A percentile compares a stretch with the other conserved stretches of the same genome.
Conservation (phyloP, 2,113 vertebrate genomes). For the Gopherus flavomarginatus region DNA sequence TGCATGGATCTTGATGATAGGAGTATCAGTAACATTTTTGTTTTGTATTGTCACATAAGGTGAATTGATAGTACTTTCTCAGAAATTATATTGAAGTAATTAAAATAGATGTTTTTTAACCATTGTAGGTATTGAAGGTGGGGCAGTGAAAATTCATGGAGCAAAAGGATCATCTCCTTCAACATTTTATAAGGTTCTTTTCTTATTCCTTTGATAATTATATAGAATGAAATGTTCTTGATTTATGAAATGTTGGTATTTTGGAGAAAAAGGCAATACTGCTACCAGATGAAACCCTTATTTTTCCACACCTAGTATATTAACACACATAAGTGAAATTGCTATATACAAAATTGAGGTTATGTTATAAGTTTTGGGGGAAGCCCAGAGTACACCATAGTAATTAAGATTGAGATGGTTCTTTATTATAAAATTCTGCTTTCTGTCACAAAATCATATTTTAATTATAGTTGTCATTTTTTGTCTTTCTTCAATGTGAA, state of each 20-base stretch:
- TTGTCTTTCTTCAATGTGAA: neutral
- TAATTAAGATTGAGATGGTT: neutral
- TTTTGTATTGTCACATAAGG: neutral
- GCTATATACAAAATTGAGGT: neutral
- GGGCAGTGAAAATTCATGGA: constrained; percentile 81
- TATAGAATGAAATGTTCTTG: neutral
- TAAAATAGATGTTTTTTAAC: constrained; percentile 9
- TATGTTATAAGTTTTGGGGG: neutral
- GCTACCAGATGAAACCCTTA: neutral
- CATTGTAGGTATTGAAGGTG: constrained; percentile 79
- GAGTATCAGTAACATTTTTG: neutral
- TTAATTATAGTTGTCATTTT: neutral
- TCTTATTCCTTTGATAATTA: neutral
- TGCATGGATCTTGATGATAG: neutral
- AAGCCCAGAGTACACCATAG: neutral
- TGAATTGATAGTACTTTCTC: neutral
- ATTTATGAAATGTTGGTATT: neutral
- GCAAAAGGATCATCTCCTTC: constrained; percentile 82
- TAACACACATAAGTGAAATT: neutral
- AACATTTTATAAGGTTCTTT: constrained; percentile 82
- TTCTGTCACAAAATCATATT: neutral
- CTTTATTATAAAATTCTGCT: neutral
- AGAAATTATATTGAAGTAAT: neutral
- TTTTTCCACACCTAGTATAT: neutral
- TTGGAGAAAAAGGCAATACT: neutral